Percentiles rank a stretch among this genome's conserved stretches.
Evolutionary conservation across 2,113 vertebrate species (phyloP).

Genomic region (Atrichornis clamosus): DNA sequence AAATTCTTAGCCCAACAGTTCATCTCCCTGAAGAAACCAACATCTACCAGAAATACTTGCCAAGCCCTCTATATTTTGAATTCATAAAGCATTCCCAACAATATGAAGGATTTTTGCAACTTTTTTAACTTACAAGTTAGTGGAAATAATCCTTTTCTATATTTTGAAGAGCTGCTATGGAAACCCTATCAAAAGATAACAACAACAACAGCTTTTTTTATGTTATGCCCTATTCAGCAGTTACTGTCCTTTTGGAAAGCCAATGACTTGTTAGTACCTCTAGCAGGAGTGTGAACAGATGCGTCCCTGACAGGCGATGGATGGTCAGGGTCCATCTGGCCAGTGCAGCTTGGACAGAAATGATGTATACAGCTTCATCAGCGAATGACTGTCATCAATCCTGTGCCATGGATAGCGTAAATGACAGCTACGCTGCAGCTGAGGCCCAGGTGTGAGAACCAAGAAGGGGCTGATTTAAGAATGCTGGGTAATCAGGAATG

Average conservation of each 20-base stretch:
- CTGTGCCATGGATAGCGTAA: conserved; percentile 85
- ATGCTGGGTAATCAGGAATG: conserved; percentile 91
- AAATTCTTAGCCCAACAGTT: not conserved
- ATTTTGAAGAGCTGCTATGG: not conserved
- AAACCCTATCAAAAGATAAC: not conserved
- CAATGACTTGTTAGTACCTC: conserved; percentile 99
- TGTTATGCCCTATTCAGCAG: conserved; percentile 80
- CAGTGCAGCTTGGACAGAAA: conserved; percentile 98
- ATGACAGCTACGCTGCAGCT: conserved; percentile 92
- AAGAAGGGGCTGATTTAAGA: conserved; percentile 86
- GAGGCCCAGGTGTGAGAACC: conserved; percentile 93
- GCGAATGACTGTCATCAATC: conserved; percentile 99
- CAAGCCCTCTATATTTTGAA: not conserved
- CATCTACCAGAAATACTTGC: not conserved
- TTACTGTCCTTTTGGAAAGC: conserved; percentile 93
- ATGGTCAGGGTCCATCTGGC: conserved; percentile 99
- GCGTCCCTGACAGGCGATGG: conserved; percentile 99
- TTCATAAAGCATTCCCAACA: not conserved
- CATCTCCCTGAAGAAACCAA: not conserved
- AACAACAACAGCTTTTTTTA: conserved; percentile 64
- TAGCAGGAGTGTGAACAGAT: conserved; percentile 99
- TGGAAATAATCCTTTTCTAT: not conserved
- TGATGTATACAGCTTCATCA: conserved; percentile 99
- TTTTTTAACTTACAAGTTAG: not conserved
- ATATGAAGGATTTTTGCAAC: not conserved